These are phyloP conservation scores for Menidia menidia DNA, from an alignment of 2,797 vertebrate genomes.

Conservation along the genomic window DNA sequence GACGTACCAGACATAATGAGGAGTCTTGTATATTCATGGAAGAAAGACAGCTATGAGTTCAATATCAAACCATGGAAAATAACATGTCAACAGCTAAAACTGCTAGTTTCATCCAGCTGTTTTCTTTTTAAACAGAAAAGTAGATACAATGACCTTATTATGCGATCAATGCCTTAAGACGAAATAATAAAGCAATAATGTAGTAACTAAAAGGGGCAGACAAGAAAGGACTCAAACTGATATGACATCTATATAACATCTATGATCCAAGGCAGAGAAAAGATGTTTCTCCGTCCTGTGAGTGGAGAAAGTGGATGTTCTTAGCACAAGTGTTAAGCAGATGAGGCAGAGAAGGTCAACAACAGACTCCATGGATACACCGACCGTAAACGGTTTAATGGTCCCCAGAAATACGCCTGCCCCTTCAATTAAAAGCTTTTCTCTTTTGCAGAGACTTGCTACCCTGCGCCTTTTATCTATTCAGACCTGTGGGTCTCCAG, in stretches of 20 bases:
- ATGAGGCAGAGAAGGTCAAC: conserved; percentile 39
- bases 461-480: conserved; percentile 43
- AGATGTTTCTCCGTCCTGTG: conserved; percentile 9
- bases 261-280: conserved; percentile 8
- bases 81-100: too few species aligned
- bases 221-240: not conserved
- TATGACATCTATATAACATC: not conserved
- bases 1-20: too few species aligned
- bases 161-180: not conserved
- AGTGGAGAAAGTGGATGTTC: conserved; percentile 18
- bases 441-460: conserved; percentile 12
- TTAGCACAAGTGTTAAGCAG: conserved; percentile 20
- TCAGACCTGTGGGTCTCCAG: conserved; percentile 64
- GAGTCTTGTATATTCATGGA: too few species aligned
- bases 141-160: not conserved
- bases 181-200: not conserved
- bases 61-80: too few species aligned
- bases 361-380: conserved; percentile 20
- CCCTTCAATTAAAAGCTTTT: conserved; percentile 25
- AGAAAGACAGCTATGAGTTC: too few species aligned
- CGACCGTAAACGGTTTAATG: conserved; percentile 42
- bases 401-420: conserved; percentile 25
- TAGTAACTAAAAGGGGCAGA: not conserved
- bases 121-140: not conserved
- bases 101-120: too few species aligned